Percentiles rank a stretch among this genome's conserved stretches.
Conservation (phyloP, 64 coral and sea anemone genomes). For the Astreopora myriophthalma region DNA sequence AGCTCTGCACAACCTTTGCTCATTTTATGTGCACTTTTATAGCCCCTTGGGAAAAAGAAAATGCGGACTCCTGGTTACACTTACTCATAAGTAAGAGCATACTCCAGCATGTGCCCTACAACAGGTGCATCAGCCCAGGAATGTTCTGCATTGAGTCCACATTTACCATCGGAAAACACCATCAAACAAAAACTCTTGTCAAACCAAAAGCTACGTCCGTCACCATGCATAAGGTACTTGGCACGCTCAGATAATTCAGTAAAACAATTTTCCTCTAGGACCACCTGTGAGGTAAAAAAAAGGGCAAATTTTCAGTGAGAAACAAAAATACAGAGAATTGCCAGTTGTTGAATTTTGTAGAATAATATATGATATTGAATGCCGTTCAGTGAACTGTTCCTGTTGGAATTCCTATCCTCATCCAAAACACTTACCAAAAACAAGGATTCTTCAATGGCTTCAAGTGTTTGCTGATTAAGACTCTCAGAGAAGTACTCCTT, state of each 20-base stretch:
- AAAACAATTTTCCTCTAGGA: constrained; percentile 85
- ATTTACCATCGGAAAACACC: constrained; percentile 93
- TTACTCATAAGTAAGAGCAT: constrained; percentile 90
- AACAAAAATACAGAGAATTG: background rate
- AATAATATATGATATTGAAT: no score
- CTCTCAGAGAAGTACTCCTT: constrained; percentile 85
- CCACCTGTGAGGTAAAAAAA: constrained; percentile 23
- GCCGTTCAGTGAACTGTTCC: no score
- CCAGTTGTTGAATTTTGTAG: background rate
- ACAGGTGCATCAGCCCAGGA: constrained; percentile 97
- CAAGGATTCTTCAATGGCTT: constrained; percentile 93
- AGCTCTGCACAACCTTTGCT: no score
- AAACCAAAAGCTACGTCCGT: constrained; percentile 96
- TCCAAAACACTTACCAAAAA: constrained; percentile 82
- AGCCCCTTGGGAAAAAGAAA: no score
- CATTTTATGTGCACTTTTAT: no score
- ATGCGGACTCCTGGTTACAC: constrained; percentile 3
- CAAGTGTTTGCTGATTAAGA: constrained; percentile 80
- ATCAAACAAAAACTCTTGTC: constrained; percentile 93
- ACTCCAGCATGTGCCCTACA: constrained; percentile 92
- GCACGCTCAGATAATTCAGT: constrained; percentile 71
- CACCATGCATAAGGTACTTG: constrained; percentile 94
- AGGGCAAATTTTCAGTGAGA: background rate
- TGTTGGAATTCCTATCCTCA: no score
- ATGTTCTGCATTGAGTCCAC: constrained; percentile 94